Evolutionary conservation across 2,888 invertebrate species (phyloP).

Genomic region (Hemithea aestivaria): DNA sequence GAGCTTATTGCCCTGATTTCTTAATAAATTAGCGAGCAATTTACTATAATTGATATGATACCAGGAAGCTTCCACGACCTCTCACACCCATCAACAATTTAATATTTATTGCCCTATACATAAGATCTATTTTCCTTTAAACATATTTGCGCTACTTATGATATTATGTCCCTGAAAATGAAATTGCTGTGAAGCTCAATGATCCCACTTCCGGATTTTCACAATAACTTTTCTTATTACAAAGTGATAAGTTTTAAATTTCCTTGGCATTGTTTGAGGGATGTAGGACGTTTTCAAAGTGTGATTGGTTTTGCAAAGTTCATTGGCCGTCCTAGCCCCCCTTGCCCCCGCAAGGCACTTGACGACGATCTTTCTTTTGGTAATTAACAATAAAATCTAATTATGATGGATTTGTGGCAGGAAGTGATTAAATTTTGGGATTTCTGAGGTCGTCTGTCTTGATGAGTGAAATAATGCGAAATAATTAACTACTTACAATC

Average conservation of each 20-base stretch:
- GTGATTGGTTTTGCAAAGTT: constrained; percentile 49
- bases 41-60: constrained; percentile 69
- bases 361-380: constrained; percentile 57
- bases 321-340: constrained; percentile 73
- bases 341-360: constrained; percentile 39
- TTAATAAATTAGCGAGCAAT: constrained; percentile 67
- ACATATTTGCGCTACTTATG: constrained; percentile 31
- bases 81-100: constrained; percentile 31
- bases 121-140: constrained; percentile 31
- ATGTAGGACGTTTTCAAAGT: constrained; percentile 39
- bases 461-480: not conserved
- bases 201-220: constrained; percentile 58
- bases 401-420: constrained; percentile 49
- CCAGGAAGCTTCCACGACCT: constrained; percentile 66
- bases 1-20: constrained; percentile 61
- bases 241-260: constrained; percentile 36
- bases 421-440: constrained; percentile 40
- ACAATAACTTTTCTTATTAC: constrained; percentile 36
- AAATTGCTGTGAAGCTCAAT: constrained; percentile 72
- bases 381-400: constrained; percentile 64
- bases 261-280: constrained; percentile 21
- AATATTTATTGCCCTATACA: constrained; percentile 20
- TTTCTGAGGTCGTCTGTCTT: constrained; percentile 1
- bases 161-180: constrained; percentile 40
- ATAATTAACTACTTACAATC: too few species aligned